Conservation (phyloP, 92 coral and sea anemone species). For the Paragorgia papillata region DNA sequence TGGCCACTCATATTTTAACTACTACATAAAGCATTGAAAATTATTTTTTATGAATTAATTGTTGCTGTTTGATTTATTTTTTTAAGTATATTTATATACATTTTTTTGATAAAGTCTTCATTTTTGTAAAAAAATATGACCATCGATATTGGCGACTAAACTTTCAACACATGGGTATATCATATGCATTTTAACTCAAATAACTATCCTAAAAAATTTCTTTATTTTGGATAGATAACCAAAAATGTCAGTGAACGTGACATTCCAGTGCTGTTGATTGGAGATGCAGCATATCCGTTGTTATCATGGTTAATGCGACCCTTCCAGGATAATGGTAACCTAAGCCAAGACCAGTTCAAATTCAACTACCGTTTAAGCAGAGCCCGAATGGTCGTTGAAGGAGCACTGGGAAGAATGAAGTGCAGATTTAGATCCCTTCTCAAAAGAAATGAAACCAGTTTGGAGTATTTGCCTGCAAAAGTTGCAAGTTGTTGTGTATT, state of each 20-base stretch:
- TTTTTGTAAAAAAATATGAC: no score
- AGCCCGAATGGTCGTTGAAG: conserved; percentile 23
- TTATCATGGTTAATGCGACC: no score
- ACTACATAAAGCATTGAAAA: not conserved
- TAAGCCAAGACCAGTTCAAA: conserved; percentile 11
- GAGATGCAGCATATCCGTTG: conserved; percentile 35
- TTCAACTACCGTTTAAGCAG: conserved; percentile 15
- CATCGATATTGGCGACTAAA: no score
- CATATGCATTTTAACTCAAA: no score
- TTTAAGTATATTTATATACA: not conserved
- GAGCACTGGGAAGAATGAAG: conserved; percentile 25
- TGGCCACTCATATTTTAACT: no score
- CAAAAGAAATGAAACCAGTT: not conserved
- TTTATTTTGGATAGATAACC: not conserved
- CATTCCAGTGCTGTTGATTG: conserved; percentile 24
- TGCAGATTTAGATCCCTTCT: not conserved
- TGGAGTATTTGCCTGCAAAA: conserved; percentile 7
- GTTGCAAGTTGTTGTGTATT: conserved; percentile 9
- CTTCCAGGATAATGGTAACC: conserved; percentile 1
- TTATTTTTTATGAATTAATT: not conserved
- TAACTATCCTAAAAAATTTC: not conserved
- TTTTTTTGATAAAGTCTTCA: no score
- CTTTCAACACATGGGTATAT: no score
- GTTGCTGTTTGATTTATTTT: no score
- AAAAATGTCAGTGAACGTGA: conserved; percentile 15